A percentile compares a stretch with the other conserved stretches of the same genome.
phyloP scores from a whole-genome alignment of 1,140 invertebrate genomes.

The Lysiphlebus fabarum region DNA sequence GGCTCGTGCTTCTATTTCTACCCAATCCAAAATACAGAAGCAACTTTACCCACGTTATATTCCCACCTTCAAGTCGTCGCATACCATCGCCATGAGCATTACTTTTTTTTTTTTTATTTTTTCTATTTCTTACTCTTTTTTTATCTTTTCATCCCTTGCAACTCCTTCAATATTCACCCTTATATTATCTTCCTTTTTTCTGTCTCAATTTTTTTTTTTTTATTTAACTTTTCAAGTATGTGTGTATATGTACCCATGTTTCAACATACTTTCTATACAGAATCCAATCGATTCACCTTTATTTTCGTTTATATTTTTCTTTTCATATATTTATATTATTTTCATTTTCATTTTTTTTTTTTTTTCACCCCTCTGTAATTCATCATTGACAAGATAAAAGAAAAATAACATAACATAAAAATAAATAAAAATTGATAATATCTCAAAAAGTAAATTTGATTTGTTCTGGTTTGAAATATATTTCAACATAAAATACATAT shows the following conservation, averaged over 20 bases:
- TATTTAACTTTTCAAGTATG: too few relatives aligned
- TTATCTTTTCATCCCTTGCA: constrained; percentile 2
- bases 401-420: too few relatives aligned
- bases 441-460: too few relatives aligned
- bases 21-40: constrained; percentile 9
- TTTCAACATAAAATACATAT: too few relatives aligned
- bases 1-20: constrained; percentile 6
- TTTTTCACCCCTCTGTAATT: not conserved
- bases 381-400: too few relatives aligned
- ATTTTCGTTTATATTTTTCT: not conserved
- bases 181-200: not conserved
- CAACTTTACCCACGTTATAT: constrained; percentile 15
- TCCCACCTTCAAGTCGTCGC: constrained; percentile 11
- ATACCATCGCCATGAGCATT: constrained; percentile 17
- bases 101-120: not conserved
- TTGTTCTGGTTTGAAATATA: too few relatives aligned
- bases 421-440: too few relatives aligned
- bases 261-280: too few relatives aligned
- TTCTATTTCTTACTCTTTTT: not conserved
- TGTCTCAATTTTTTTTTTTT: not conserved
- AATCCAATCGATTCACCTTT: not conserved
- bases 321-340: not conserved
- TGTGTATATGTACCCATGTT: too few relatives aligned
- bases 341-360: not conserved
- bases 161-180: constrained; percentile 4